phyloP scores from a whole-genome alignment of 2,797 vertebrate species.

The Decapterus maruadsi region DNA sequence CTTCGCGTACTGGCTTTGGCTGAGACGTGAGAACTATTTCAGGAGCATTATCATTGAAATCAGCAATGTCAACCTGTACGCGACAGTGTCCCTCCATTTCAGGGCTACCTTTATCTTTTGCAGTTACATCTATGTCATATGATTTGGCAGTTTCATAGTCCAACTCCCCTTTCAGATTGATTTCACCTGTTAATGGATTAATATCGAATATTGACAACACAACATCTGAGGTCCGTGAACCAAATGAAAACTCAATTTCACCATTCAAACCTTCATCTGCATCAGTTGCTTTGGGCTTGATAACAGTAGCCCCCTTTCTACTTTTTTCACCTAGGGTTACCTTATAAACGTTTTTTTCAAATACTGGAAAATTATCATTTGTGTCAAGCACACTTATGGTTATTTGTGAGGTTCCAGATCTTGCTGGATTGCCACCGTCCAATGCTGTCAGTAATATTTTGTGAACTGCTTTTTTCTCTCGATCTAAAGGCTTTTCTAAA shows the following conservation, averaged over 20 bases:
- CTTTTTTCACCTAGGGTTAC: constrained; percentile 66
- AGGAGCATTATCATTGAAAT: constrained; percentile 77
- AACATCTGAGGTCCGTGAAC: constrained; percentile 57
- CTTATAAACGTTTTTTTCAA: constrained; percentile 74
- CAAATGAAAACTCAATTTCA: constrained; percentile 72
- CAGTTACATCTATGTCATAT: constrained; percentile 67
- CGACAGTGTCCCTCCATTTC: constrained; percentile 77
- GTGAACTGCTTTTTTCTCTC: constrained; percentile 72
- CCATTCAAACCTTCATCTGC: constrained; percentile 76
- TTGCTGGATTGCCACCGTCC: constrained; percentile 75
- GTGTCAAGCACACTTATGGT: constrained; percentile 66
- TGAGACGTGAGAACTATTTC: constrained; percentile 74
- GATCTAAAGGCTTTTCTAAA: constrained; percentile 74
- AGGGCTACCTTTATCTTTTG: constrained; percentile 80
- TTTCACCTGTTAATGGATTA: constrained; percentile 63
- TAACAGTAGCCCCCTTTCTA: constrained; percentile 38
- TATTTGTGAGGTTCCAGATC: constrained; percentile 73
- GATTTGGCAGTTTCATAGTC: constrained; percentile 74
- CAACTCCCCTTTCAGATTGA: constrained; percentile 58
- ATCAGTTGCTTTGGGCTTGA: constrained; percentile 69
- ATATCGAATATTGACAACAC: constrained; percentile 66
- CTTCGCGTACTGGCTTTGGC: constrained; percentile 58
- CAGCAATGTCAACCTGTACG: constrained; percentile 73
- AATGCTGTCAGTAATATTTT: constrained; percentile 74
- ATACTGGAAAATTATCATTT: constrained; percentile 78